Percentiles rank a stretch among this genome's conserved stretches.
Conservation (phyloP, 1,140 invertebrate species). For the Spodoptera litura region DNA sequence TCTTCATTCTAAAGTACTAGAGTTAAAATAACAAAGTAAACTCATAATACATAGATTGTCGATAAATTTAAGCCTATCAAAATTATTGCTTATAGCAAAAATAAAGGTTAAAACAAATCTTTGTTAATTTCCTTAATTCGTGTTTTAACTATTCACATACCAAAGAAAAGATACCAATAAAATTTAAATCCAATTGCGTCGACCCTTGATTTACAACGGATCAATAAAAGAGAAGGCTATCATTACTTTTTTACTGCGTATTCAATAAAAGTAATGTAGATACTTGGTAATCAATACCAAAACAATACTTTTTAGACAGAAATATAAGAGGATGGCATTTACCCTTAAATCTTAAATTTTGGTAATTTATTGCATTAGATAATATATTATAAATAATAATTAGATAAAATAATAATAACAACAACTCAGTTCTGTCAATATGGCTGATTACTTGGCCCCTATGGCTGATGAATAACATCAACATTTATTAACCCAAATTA, state of each 20-base stretch:
- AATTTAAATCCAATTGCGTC: constrained; percentile 82
- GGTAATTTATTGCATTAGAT: no score
- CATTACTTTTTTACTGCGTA: constrained; percentile 81
- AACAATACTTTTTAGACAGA: constrained; percentile 45
- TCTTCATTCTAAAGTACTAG: constrained; percentile 78
- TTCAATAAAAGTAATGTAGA: constrained; percentile 81
- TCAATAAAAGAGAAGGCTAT: constrained; percentile 83
- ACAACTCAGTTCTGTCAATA: no score
- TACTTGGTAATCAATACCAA: constrained; percentile 63
- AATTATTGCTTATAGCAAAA: neutral
- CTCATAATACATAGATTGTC: constrained; percentile 67
- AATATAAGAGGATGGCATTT: constrained; percentile 36
- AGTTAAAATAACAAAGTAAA: constrained; percentile 64
- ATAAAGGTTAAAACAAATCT: constrained; percentile 59
- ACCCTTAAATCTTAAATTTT: no score
- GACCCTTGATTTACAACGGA: constrained; percentile 83
- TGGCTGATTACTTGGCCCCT: no score
- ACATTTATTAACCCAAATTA: constrained; percentile 54
- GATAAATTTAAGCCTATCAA: constrained; percentile 60
- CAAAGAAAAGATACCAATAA: constrained; percentile 78
- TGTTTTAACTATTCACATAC: constrained; percentile 76
- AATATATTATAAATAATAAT: no score
- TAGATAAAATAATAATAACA: no score
- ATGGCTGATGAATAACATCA: neutral
- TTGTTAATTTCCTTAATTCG: constrained; percentile 71